Percentiles rank a stretch among this genome's conserved stretches.
These are phyloP conservation scores for Hemicordylus capensis DNA, from an alignment of 2,113 vertebrate species.

Conservation along the genomic window DNA sequence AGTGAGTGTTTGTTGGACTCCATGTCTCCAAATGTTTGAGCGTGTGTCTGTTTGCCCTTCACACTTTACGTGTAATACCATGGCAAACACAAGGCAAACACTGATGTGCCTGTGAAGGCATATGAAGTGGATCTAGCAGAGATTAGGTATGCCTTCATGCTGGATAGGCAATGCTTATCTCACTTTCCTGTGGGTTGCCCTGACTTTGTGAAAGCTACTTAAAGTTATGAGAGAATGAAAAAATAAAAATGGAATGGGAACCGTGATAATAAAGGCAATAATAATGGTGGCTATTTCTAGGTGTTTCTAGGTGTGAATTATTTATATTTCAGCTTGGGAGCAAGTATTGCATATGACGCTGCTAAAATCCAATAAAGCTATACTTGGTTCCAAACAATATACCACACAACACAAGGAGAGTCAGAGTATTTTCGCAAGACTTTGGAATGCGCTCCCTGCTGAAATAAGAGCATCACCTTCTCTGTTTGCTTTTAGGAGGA, in stretches of 20 bases:
- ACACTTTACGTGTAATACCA: no score
- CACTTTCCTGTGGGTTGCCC: not conserved
- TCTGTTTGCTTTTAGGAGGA: no score
- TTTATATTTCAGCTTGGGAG: constrained; percentile 10
- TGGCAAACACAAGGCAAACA: no score
- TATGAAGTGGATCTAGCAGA: not conserved
- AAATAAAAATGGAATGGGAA: not conserved
- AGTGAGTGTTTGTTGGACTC: no score
- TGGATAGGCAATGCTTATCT: not conserved
- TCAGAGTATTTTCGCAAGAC: no score
- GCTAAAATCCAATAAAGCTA: constrained; percentile 23
- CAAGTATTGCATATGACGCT: not conserved
- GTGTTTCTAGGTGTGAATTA: not conserved
- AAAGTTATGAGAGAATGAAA: not conserved
- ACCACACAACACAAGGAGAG: not conserved
- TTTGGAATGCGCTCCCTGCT: no score
- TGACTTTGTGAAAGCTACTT: not conserved
- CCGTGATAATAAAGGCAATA: not conserved
- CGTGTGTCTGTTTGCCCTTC: no score
- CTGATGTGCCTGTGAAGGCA: no score
- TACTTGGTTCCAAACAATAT: not conserved
- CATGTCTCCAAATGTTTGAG: no score
- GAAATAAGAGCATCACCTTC: no score
- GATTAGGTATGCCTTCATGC: not conserved
- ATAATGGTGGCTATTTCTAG: not conserved